Evolutionary conservation across 2,113 vertebrate genomes (phyloP), one percentile per base, ranked within the genome.

Genomic region (Myocastor coypus): DNA sequence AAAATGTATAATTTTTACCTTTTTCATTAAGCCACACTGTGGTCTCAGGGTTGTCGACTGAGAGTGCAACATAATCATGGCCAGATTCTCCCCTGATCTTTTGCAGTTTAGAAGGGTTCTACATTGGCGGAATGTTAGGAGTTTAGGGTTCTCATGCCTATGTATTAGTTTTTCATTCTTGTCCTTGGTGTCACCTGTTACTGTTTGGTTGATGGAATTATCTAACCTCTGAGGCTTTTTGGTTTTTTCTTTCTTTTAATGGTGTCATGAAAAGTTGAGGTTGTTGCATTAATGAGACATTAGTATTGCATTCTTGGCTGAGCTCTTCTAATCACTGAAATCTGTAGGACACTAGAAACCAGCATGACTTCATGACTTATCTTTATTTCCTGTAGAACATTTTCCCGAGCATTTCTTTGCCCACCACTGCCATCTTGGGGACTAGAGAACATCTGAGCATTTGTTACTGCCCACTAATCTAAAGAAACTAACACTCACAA

Each of bases 281-380:
- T 75, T 88, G 22, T 93, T 94, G 89, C 26, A 50, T 94, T 32
- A 64, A 52, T 77, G 75, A 89, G n/a, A 10, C 24, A 28, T 81
- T 88, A 52, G 13, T 78, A 32, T 7, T 78, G 7, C 50, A 63
- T 87, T 89, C 68, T 89, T 95, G 61, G 75, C 82, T 84, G 94
- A 55, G 10, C 40, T 91, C 55, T 73, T 4, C 22, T 57, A 81
- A 80, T 82, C 52, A 22, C 19, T 17, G 40, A 83, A 52, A 28
- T 19, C 75, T 83, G 13, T 80, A 34, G 83, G 80, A 34, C 59
- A n/a, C 37, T 71, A 63, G 83, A 80, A 78, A 46, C 87, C 50
- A 37, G 71, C 24, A 17, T 85, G 42, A 66, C 46, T 40, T 86
- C 14, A 22, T 85, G 42, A 61, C 34, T n/a, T 83, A 55, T 86